A percentile compares a stretch with the other conserved stretches of the same genome.
Evolutionary conservation across 2,113 vertebrate genomes (phyloP).

Genomic region (Bubalus kerabau): DNA sequence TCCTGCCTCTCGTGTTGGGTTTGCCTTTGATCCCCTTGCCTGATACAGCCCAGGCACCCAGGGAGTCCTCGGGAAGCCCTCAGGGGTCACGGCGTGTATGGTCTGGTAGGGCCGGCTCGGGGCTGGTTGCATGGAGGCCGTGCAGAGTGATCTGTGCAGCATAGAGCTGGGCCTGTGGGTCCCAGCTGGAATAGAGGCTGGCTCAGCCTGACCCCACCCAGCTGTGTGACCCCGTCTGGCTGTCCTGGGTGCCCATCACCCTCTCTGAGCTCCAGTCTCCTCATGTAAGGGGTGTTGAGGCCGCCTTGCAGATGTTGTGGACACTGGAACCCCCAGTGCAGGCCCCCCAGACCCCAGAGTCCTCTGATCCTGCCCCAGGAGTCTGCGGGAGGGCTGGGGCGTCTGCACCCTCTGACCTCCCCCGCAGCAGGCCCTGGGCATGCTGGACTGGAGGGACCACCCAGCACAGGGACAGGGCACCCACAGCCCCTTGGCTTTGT

Average conservation of each 20-base stretch:
- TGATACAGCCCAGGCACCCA: not conserved
- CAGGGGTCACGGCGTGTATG: not conserved
- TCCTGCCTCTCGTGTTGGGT: accelerated
- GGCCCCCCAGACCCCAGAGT: not conserved
- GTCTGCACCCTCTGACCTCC: not conserved
- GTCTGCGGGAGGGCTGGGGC: not conserved
- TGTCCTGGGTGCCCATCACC: not conserved
- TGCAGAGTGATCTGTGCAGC: accelerated
- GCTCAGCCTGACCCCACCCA: accelerated
- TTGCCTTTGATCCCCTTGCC: not conserved
- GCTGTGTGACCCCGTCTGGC: not conserved
- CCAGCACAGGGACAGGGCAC: not conserved
- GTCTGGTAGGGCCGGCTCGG: accelerated
- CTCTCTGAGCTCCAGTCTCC: not conserved
- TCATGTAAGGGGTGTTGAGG: accelerated
- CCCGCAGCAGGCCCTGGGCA: not conserved
- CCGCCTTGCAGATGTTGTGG: accelerated
- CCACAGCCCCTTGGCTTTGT: accelerated
- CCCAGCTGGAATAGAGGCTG: accelerated
- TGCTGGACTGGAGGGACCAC: not conserved
- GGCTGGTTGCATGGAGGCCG: accelerated
- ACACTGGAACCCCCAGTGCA: not conserved
- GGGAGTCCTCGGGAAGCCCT: not conserved
- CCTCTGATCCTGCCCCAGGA: not conserved
- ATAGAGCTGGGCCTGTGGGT: not conserved